These are phyloP conservation scores for Drosophila ficusphila DNA, from an alignment of 1,140 invertebrate genomes.

Conservation along the genomic window DNA sequence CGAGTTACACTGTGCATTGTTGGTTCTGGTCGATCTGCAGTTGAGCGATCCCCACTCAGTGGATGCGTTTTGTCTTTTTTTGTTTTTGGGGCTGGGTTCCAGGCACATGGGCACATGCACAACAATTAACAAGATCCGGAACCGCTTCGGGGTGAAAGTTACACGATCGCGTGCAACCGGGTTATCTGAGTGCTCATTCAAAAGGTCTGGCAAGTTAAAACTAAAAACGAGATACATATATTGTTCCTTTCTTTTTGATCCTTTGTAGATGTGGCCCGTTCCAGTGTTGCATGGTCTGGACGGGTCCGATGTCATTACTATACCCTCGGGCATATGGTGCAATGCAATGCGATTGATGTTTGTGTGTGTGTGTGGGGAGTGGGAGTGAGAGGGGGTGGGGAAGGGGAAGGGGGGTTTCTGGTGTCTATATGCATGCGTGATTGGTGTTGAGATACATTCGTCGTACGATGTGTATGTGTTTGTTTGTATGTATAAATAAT, in stretches of 20 bases:
- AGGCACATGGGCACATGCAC: slow-evolving; percentile 53
- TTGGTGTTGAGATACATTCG: slow-evolving; percentile 75
- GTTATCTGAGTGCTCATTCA: slow-evolving; percentile 31
- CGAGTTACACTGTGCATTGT: slow-evolving; percentile 60
- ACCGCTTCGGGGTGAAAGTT: slow-evolving; percentile 57
- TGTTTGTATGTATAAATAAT: slow-evolving; percentile 35
- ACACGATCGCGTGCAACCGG: slow-evolving; percentile 38
- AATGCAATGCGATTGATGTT: slow-evolving; percentile 12
- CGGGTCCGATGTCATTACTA: slow-evolving; percentile 26
- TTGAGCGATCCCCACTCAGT: background rate
- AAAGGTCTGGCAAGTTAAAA: slow-evolving; percentile 76
- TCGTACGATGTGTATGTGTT: slow-evolving; percentile 25
- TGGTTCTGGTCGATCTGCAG: slow-evolving; percentile 28
- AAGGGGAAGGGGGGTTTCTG: too few relatives aligned
- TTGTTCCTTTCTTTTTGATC: slow-evolving; percentile 32
- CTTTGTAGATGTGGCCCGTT: slow-evolving; percentile 22
- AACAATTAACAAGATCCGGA: slow-evolving; percentile 76
- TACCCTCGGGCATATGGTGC: slow-evolving; percentile 12
- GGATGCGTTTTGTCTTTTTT: background rate
- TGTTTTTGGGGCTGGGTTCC: slow-evolving; percentile 33
- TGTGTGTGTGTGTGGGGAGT: slow-evolving; percentile 9
- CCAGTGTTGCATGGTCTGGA: slow-evolving; percentile 12
- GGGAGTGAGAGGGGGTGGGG: too few relatives aligned
- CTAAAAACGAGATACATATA: slow-evolving; percentile 78
- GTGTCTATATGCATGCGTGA: slow-evolving; percentile 23